Base-by-base conservation (phyloP, 2,888 invertebrate genomes). In the Emmelina monodactyla region DNA sequence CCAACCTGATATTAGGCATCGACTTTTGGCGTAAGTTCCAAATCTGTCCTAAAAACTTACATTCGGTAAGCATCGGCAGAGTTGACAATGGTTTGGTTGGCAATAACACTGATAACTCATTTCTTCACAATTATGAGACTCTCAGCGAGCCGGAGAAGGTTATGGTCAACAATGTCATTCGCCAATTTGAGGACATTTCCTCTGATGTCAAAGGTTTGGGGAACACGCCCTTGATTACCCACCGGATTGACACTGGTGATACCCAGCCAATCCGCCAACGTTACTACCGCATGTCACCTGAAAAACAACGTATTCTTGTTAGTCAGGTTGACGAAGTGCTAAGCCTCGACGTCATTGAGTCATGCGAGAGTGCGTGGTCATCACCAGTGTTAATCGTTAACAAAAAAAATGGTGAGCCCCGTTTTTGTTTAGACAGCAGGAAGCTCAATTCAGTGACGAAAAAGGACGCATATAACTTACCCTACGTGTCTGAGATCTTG, bases 301-400 rank as follows among this genome's bases (percentile, higher is more conserved):
- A 46, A 15, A 51, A 51, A 35, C 43, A 45, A 35, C 19, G 40
- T 0, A 40, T 42, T 1, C 7, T 44, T 2, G 14, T 14, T 1
- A 38, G 46, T 16, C 42, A 53, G 22, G 10, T 51, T 2, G 49
- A 50, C 32, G 46, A 51, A n/a, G 50, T 50, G 51, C 16, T 51
- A 1, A 19, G 28, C 3, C 13, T 34, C 0, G 47, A 42, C 12
- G 45, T 51, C 0, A 29, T 50, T 5, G 46, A 46, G 11, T 42
- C 44, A 2, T 42, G 46, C 14, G 50, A 50, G 25, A 51, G 51
- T 16, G 38, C 46, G 0, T 52, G 52, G 54, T 47, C 44, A 1
- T 45, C 42, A 5, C 49, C 47, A 1, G 44, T 49, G 3, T 28
- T 50, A 12, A 2, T 48, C 1, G 35, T 32, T 0, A 32, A 33